Evolutionary conservation across 1,140 invertebrate species (phyloP), one percentile per base, ranked within the genome.

Genomic region (Choristoneura fumiferana): DNA sequence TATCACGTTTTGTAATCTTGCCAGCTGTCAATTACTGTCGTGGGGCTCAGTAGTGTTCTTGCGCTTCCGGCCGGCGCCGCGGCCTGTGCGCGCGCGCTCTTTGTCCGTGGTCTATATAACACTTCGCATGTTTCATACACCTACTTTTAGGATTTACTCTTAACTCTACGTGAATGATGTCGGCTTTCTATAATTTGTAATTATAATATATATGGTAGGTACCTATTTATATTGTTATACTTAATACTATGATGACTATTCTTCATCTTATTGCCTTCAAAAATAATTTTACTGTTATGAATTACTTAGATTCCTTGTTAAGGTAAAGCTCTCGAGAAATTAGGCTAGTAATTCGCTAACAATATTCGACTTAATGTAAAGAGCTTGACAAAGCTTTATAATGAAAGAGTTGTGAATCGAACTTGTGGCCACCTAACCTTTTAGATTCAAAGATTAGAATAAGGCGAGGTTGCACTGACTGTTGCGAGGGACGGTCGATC

Each of bases 321-420:
- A 60, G 62, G 59, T 58, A 57, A 45, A 61, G 33, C 36, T 33
- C 33, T 39, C n/a, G 35, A 60, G 61, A 62, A 62, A 67, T 69
- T 72, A 77, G 67, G 57, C 38, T 75, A 77, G 62, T 64, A 66
- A 70, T 57, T 52, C 62, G 69, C 55, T 69, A 66, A 66, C 55
- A 64, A 65, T 57, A 61, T 65, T 65, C 60, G 67, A 65, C 82
- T 70, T 85, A 84, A 82, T 82, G 74, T 86, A 83, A 87, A 76
- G 85, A 88, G 85, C 85, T 88, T 88, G 71, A 83, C 66, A 67
- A 88, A 87, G 84, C 85, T 88, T 88, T 88, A 88, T 87, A 73
- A 77, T 78, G 67, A 87, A n/a, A 85, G 85, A 76, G 85, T 88
- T 88, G 85, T 88, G 85, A 88, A 88, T 83, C 84, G 81, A 88